Evolutionary conservation across 1,140 invertebrate species (phyloP).

Genomic region (Bombus polaris): DNA sequence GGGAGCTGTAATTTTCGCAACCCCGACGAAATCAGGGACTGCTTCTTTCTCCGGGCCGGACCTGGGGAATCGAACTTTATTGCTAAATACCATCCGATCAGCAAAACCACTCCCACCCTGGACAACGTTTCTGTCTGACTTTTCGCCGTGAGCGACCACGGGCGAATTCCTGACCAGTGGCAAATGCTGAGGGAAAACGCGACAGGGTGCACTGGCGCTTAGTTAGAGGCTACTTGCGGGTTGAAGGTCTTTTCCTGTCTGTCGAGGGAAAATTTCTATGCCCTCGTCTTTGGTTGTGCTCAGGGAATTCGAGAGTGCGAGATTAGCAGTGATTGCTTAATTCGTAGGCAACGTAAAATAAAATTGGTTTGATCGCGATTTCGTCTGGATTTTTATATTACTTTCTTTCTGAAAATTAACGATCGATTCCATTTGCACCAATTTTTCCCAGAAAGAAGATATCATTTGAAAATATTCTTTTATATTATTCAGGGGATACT

Average conservation of each 20-base stretch:
- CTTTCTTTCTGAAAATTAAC: no score
- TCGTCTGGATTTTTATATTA: no score
- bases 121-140: constrained; percentile 28
- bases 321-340: background rate
- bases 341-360: background rate
- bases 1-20: constrained; percentile 81
- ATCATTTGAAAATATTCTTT: no score
- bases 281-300: background rate
- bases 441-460: no score
- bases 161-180: constrained; percentile 12
- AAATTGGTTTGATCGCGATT: no score
- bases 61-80: constrained; percentile 81
- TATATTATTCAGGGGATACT: no score
- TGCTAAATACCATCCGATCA: constrained; percentile 82
- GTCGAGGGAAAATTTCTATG: constrained; percentile 5
- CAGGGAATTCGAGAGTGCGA: background rate
- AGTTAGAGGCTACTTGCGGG: constrained; percentile 36
- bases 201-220: background rate
- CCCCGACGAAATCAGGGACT: constrained; percentile 80
- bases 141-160: constrained; percentile 7
- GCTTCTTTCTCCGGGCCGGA: constrained; percentile 73
- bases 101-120: constrained; percentile 72
- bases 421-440: no score
- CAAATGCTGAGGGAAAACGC: background rate
- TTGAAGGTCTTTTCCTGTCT: constrained; percentile 22